These are phyloP conservation scores for Thaumetopoea pityocampa DNA, from an alignment of 1,140 invertebrate species.

Conservation along the genomic window DNA sequence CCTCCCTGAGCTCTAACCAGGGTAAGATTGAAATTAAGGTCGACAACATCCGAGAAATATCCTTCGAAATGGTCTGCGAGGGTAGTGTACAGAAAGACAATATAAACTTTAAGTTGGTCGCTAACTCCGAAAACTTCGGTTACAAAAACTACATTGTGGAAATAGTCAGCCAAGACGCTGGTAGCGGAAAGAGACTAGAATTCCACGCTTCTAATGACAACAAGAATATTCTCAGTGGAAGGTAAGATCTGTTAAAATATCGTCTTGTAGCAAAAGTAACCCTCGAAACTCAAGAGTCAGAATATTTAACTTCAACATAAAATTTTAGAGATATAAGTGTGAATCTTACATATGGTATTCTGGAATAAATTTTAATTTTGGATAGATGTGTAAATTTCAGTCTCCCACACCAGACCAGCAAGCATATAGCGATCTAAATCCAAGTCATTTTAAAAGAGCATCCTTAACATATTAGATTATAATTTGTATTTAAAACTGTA, in stretches of 20 bases:
- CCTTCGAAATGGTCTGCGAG: slow-evolving; percentile 74
- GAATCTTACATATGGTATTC: too few relatives aligned
- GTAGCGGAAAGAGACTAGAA: slow-evolving; percentile 78
- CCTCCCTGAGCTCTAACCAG: slow-evolving; percentile 75
- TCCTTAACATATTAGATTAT: too few relatives aligned
- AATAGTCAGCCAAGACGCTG: slow-evolving; percentile 78
- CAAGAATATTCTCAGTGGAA: slow-evolving; percentile 82
- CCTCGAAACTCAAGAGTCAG: too few relatives aligned
- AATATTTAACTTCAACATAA: too few relatives aligned
- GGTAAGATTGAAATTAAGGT: slow-evolving; percentile 75
- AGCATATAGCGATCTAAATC: too few relatives aligned
- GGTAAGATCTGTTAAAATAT: too few relatives aligned
- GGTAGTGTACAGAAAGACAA: slow-evolving; percentile 80
- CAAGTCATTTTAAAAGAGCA: too few relatives aligned
- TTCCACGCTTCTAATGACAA: slow-evolving; percentile 79
- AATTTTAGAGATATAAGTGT: too few relatives aligned
- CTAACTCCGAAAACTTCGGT: slow-evolving; percentile 81
- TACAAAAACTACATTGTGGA: slow-evolving; percentile 81
- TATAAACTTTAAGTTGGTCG: slow-evolving; percentile 77
- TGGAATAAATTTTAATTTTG: too few relatives aligned
- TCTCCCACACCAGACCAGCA: too few relatives aligned
- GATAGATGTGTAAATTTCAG: too few relatives aligned
- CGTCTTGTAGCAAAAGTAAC: too few relatives aligned
- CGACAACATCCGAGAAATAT: slow-evolving; percentile 72
- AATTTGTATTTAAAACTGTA: neutral